Percentiles rank a stretch among this genome's conserved stretches.
Conservation (phyloP, 1,140 invertebrate genomes). For the Helicoverpa armigera region DNA sequence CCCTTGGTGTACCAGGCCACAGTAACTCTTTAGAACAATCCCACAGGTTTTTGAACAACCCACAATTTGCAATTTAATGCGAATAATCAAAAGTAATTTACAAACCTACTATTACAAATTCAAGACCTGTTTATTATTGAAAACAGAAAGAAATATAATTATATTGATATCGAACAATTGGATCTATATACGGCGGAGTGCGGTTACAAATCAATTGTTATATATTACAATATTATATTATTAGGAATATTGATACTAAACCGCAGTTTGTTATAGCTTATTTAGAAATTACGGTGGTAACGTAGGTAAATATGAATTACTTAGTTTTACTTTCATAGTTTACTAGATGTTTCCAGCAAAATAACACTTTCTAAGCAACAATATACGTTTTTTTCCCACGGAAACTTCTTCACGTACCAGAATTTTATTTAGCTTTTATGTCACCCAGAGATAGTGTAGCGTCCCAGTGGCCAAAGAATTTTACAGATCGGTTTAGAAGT, state of each 20-base stretch:
- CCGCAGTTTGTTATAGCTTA: slow-evolving; percentile 1
- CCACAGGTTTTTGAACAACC: not conserved
- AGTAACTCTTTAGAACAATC: too few relatives aligned
- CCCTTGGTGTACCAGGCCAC: too few relatives aligned
- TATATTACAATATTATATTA: not conserved
- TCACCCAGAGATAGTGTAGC: too few relatives aligned
- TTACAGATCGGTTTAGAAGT: too few relatives aligned
- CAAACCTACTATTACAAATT: not conserved
- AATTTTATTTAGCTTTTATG: too few relatives aligned
- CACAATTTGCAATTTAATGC: not conserved
- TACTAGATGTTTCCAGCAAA: too few relatives aligned
- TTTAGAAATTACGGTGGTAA: not conserved
- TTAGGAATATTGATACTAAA: not conserved
- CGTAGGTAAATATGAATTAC: not conserved
- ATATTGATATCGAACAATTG: slow-evolving; percentile 1
- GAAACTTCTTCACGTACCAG: too few relatives aligned
- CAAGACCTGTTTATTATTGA: not conserved
- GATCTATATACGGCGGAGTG: not conserved
- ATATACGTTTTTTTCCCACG: too few relatives aligned
- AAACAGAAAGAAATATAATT: slow-evolving; percentile 16
- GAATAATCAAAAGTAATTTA: not conserved
- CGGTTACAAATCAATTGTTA: slow-evolving; percentile 17
- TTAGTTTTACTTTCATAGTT: not conserved
- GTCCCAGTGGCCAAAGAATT: too few relatives aligned
- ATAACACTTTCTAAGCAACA: too few relatives aligned